Conservation (phyloP, 2,797 vertebrate species). For the Pterois miles region DNA sequence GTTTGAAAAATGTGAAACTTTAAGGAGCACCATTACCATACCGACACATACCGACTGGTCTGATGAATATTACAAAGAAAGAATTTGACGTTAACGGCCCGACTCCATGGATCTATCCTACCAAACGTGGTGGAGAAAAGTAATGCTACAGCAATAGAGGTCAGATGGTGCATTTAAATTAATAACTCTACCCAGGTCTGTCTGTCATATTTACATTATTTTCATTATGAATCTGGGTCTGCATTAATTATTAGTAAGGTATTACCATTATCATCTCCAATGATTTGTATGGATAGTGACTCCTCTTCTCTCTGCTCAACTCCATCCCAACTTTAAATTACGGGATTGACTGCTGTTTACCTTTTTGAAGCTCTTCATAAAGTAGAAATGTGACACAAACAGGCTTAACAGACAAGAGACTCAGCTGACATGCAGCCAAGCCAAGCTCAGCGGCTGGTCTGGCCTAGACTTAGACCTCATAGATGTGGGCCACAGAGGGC, state of each 20-base stretch:
- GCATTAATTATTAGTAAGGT: background rate
- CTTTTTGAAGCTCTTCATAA: slow-evolving; percentile 7
- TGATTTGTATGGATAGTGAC: background rate
- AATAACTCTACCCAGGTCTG: slow-evolving; percentile 32
- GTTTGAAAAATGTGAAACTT: background rate
- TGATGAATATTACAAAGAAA: background rate
- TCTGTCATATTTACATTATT: background rate
- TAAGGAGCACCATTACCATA: background rate
- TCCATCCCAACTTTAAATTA: slow-evolving; percentile 16
- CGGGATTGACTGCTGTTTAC: slow-evolving; percentile 4
- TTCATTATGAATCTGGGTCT: background rate
- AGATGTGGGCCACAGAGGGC: too few relatives aligned
- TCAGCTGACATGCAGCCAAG: too few relatives aligned
- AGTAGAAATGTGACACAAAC: too few relatives aligned
- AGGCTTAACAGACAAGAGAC: too few relatives aligned
- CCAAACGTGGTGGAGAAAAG: background rate
- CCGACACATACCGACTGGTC: background rate
- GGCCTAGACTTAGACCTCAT: too few relatives aligned
- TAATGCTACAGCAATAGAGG: background rate
- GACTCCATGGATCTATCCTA: background rate
- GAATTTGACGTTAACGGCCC: background rate
- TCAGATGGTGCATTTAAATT: slow-evolving; percentile 2
- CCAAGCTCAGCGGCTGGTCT: too few relatives aligned
- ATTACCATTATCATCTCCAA: background rate
- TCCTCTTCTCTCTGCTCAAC: background rate